Evolutionary conservation across 2,888 invertebrate genomes (phyloP).

Genomic region (Tetragonisca angustula): DNA sequence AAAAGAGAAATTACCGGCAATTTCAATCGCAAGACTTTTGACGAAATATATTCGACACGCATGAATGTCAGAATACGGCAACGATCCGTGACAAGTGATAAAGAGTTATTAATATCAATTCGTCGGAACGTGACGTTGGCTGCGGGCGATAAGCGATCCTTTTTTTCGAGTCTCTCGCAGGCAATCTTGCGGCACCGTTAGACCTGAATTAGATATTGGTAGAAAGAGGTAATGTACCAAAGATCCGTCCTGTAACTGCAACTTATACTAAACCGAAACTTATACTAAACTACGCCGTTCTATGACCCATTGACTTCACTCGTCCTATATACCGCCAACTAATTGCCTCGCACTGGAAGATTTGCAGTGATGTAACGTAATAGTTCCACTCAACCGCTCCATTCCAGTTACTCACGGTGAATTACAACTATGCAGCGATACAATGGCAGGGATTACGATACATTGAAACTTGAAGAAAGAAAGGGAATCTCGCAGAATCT

Average conservation of each 20-base stretch:
- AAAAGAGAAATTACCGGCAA: neutral
- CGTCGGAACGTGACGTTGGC: neutral
- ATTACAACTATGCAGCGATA: neutral
- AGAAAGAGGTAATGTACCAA: neutral
- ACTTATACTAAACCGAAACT: neutral
- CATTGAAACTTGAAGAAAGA: neutral
- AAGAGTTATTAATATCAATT: neutral
- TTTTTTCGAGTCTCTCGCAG: neutral
- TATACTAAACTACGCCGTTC: neutral
- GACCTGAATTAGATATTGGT: conserved; percentile 6
- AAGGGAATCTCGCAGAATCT: too few species aligned
- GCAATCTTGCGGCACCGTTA: neutral
- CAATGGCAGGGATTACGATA: neutral
- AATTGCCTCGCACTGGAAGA: neutral
- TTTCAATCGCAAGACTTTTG: neutral
- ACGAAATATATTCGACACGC: neutral
- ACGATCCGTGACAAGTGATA: neutral
- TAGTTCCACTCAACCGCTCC: neutral
- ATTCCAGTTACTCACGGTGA: neutral
- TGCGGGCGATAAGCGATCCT: neutral
- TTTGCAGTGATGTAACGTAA: neutral
- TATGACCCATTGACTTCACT: neutral
- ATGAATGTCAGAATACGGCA: too few species aligned
- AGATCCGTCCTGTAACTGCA: neutral
- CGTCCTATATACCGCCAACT: neutral